Evolutionary conservation across 2,888 invertebrate species (phyloP).

Genomic region (Schrankia costaestrigalis): DNA sequence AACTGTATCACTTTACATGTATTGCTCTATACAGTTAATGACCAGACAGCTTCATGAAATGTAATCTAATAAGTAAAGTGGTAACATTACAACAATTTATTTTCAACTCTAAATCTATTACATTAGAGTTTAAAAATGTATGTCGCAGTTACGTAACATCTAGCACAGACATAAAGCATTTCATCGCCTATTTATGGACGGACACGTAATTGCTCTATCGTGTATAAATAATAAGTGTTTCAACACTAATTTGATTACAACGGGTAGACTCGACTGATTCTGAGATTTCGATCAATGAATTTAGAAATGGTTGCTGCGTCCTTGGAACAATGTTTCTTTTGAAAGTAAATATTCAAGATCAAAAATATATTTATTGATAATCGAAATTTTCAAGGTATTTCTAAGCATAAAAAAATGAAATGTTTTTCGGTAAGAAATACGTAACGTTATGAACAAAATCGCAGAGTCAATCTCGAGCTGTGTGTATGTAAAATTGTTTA

Average conservation of each 20-base stretch:
- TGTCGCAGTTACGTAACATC: constrained; percentile 11
- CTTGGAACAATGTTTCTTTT: no score
- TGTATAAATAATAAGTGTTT: constrained; percentile 32
- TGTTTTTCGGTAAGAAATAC: no score
- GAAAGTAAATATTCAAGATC: no score
- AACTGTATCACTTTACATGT: constrained; percentile 10
- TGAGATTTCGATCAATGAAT: constrained; percentile 9
- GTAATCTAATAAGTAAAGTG: constrained; percentile 24
- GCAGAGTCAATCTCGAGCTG: constrained; percentile 3
- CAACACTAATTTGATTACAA: constrained; percentile 36
- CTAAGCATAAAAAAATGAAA: no score
- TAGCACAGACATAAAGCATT: constrained; percentile 23
- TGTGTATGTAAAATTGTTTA: no score
- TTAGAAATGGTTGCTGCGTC: neutral
- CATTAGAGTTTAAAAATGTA: constrained; percentile 7
- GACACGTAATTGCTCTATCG: constrained; percentile 38
- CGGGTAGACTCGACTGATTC: constrained; percentile 10
- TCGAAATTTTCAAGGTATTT: no score
- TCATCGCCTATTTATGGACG: constrained; percentile 37
- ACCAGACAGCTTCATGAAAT: constrained; percentile 23
- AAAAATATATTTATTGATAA: no score
- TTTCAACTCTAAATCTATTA: neutral
- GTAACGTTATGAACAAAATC: neutral
- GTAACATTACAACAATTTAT: constrained; percentile 9
- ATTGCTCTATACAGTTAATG: constrained; percentile 4